Percentiles rank a stretch among this genome's conserved stretches.
Conservation (phyloP, 2,797 vertebrate species). For the Diplodus sargus region DNA sequence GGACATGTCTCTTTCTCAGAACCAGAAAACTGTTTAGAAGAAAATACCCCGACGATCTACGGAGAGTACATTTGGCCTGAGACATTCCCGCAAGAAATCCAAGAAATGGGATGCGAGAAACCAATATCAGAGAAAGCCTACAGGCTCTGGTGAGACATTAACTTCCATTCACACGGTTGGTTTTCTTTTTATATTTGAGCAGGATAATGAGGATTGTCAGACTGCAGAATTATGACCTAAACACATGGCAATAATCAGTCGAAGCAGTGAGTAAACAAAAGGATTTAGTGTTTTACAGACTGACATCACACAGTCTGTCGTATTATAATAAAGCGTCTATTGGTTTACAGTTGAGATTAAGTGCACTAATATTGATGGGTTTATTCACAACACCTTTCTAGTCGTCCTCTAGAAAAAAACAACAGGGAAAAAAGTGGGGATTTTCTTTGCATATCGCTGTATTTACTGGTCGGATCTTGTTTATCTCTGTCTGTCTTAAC, state of each 20-base stretch:
- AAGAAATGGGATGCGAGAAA: constrained; percentile 70
- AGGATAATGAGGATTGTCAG: not conserved
- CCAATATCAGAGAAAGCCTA: constrained; percentile 50
- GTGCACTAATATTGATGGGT: not conserved
- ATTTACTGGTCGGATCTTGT: not conserved
- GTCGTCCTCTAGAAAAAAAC: not conserved
- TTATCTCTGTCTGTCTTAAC: constrained; percentile 8
- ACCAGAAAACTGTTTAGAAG: constrained; percentile 77
- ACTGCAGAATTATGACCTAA: not conserved
- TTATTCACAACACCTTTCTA: not conserved
- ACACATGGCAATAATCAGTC: not conserved
- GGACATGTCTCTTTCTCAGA: constrained; percentile 56
- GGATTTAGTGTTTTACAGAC: not conserved
- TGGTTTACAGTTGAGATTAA: constrained; percentile 4
- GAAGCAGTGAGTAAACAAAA: not conserved
- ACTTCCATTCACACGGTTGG: not conserved
- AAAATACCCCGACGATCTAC: constrained; percentile 63
- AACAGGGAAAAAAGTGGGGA: not conserved
- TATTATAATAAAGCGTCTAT: not conserved
- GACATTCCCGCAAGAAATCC: constrained; percentile 64
- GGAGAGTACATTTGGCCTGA: constrained; percentile 81
- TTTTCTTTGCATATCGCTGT: not conserved
- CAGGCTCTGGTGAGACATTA: constrained; percentile 82
- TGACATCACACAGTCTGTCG: not conserved
- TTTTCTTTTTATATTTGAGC: constrained; percentile 10